phyloP scores from a whole-genome alignment of 2,113 vertebrate genomes.

The Felis catus region DNA sequence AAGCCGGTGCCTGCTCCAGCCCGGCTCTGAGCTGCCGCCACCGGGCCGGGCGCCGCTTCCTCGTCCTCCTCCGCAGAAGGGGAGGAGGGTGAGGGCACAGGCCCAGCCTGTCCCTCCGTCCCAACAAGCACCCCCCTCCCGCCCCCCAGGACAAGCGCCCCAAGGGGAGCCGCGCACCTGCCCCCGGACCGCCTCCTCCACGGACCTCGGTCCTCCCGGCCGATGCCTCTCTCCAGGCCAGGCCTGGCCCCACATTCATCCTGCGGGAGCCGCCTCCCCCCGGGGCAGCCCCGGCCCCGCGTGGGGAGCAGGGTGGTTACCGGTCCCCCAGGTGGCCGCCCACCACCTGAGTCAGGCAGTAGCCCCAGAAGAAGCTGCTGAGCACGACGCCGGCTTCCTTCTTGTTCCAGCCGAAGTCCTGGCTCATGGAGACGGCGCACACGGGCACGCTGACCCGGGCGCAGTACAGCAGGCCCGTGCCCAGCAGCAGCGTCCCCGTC shows the following conservation, averaged over 20 bases:
- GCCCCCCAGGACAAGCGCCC: too few species aligned
- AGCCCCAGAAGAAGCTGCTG: constrained; percentile 99
- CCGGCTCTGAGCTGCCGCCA: background rate
- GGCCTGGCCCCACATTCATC: background rate
- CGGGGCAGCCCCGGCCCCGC: background rate
- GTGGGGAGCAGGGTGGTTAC: constrained; percentile 49
- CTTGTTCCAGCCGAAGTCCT: constrained; percentile 94
- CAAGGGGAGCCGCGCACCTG: background rate
- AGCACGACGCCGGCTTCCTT: constrained; percentile 93
- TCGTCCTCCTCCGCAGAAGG: too few species aligned
- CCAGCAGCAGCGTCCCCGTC: constrained; percentile 91
- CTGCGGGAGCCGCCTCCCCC: background rate
- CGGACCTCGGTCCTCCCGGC: background rate
- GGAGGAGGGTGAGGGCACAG: too few species aligned
- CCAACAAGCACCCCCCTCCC: background rate
- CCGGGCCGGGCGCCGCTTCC: too few species aligned
- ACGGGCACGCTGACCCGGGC: constrained; percentile 93
- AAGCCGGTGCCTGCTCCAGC: fast-evolving
- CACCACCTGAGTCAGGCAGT: constrained; percentile 95
- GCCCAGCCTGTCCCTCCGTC: background rate
- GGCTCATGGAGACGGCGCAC: constrained; percentile 91
- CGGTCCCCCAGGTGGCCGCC: constrained; percentile 95
- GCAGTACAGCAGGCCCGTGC: constrained; percentile 96
- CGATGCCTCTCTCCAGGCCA: fast-evolving
- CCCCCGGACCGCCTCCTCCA: background rate